Evolutionary conservation across 2,113 vertebrate genomes (phyloP), one percentile per base, ranked within the genome.

Genomic region (Pan paniscus): DNA sequence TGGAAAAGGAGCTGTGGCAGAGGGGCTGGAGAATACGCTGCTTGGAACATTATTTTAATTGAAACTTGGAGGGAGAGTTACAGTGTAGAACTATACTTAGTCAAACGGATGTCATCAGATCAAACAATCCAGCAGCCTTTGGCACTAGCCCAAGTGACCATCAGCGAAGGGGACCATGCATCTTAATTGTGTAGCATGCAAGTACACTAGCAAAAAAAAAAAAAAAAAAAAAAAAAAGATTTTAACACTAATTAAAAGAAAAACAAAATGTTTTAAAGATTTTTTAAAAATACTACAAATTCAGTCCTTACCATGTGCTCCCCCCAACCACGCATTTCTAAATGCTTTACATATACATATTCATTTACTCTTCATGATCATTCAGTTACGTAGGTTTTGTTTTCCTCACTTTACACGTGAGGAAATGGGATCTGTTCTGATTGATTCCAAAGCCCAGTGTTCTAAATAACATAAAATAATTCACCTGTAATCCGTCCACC

Each of bases 11-110:
- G 20, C 40, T 67, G 0, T 6, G 46, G 55, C 76, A 32, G 35
- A 81, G 43, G 27, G 32, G 7, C n/a, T 73, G 68, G 35, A 59
- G 72, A 81, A 40, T 6, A 27, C 14, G 9, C 20, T 17, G 23
- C 30, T 55, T 48, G 76, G 64, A 80, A 64, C 38, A 48, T 61
- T 20, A 22, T 92, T 78, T 80, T 86, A 38, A 43, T 40, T 59
- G 94, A 93, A 96, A 82, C 68, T 68, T 76, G 22, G 14, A 84
- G 67, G 75, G n/a, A 76, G 75, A 85, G 50, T 78, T 83, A 72
- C 30, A 30, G 22, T 73, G 76, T 35, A 52, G 40, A 82, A 50
- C n/a, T 79, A 75, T 35, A 30, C 35, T 64, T 55, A 72, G 61
- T 52, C 46, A 52, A 61, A 91, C 18, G 82, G 52, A 64, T 32